Evolutionary conservation across 2,113 vertebrate species (phyloP).

Genomic region (Cinclus mexicanus): DNA sequence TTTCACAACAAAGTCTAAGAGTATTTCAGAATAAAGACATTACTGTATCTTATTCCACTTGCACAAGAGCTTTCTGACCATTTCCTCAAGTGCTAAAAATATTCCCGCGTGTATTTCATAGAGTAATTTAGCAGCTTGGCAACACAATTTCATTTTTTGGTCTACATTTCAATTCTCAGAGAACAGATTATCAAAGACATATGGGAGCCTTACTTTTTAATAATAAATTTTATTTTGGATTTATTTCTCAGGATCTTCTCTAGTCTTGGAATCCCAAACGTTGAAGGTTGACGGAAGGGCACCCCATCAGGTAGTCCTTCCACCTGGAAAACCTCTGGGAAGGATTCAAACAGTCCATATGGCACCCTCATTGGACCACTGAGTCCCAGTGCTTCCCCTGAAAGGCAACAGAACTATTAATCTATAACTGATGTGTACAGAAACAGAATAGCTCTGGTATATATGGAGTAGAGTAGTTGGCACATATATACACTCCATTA

Average conservation of each 20-base stretch:
- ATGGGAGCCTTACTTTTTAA: slow-evolving; percentile 75
- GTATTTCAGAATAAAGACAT: background rate
- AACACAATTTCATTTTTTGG: background rate
- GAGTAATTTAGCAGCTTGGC: background rate
- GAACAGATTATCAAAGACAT: background rate
- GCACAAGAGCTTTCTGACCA: background rate
- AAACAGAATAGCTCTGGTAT: background rate
- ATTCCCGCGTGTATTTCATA: background rate
- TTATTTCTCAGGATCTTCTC: slow-evolving; percentile 83
- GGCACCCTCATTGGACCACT: slow-evolving; percentile 77
- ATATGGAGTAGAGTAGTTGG: background rate
- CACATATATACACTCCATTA: background rate
- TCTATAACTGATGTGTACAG: background rate
- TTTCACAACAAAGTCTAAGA: background rate
- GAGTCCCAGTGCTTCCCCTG: slow-evolving; percentile 78
- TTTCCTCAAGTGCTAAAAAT: background rate
- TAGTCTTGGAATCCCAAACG: slow-evolving; percentile 82
- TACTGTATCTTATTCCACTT: background rate
- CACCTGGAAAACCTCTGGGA: slow-evolving; percentile 74
- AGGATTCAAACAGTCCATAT: slow-evolving; percentile 77
- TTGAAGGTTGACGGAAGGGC: slow-evolving; percentile 78
- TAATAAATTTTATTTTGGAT: slow-evolving; percentile 80
- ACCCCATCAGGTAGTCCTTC: slow-evolving; percentile 81
- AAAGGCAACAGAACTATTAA: background rate
- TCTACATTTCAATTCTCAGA: background rate